Evolutionary conservation across 1,140 invertebrate species (phyloP).

Genomic region (Eriosoma lanigerum): DNA sequence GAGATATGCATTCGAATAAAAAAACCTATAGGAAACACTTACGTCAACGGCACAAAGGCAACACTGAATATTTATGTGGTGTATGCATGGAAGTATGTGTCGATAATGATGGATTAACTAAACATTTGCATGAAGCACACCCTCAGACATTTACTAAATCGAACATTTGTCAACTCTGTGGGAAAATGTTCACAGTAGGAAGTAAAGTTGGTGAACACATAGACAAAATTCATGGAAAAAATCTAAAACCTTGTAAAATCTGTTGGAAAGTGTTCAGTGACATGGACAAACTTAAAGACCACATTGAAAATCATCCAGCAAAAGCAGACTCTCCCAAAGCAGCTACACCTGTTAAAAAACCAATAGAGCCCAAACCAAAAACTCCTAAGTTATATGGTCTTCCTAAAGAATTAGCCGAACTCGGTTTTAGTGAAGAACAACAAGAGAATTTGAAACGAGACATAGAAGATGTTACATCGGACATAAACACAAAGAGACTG

Average conservation of each 20-base stretch:
- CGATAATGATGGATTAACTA: slow-evolving; percentile 63
- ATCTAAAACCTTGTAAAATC: slow-evolving; percentile 64
- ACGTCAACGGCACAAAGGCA: slow-evolving; percentile 57
- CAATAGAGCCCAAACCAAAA: slow-evolving; percentile 16
- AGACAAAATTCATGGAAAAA: slow-evolving; percentile 65
- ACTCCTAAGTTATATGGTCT: slow-evolving; percentile 43
- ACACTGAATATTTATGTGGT: slow-evolving; percentile 63
- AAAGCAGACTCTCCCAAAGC: slow-evolving; percentile 51
- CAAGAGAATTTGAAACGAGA: slow-evolving; percentile 40
- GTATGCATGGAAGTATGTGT: slow-evolving; percentile 65
- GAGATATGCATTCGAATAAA: slow-evolving; percentile 64
- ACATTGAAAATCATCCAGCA: slow-evolving; percentile 56
- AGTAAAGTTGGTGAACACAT: slow-evolving; percentile 67
- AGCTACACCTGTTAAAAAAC: slow-evolving; percentile 24
- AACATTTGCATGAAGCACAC: slow-evolving; percentile 63
- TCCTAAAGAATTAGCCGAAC: slow-evolving; percentile 43
- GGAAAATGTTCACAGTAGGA: slow-evolving; percentile 65
- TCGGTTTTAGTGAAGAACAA: slow-evolving; percentile 36
- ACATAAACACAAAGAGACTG: slow-evolving; percentile 50
- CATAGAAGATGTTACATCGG: slow-evolving; percentile 49
- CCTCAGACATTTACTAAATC: slow-evolving; percentile 60
- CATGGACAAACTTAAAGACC: slow-evolving; percentile 61
- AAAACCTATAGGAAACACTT: slow-evolving; percentile 67
- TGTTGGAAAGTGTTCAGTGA: slow-evolving; percentile 64
- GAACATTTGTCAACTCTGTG: slow-evolving; percentile 66